Base-by-base conservation (phyloP, 1,140 invertebrate genomes). In the Drosophila orosa region DNA sequence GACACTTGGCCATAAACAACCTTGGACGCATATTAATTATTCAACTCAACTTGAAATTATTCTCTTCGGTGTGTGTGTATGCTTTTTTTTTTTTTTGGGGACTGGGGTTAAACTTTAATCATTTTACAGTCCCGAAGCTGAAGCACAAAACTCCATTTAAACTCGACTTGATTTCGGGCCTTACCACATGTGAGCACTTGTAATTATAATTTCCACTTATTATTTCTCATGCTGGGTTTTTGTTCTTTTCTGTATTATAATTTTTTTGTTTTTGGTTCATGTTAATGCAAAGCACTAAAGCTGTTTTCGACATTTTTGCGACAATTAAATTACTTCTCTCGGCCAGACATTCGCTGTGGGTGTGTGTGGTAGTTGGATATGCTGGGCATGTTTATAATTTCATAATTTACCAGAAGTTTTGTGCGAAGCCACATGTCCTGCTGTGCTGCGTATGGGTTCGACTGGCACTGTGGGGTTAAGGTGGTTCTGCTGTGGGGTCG, bases 281-380 rank as follows among this genome's bases (percentile, higher is more conserved):
- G 74, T 78, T 87, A 86, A 82, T 87, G 79, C 73, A 86, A 78
- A 83, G 72, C 75, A 72, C 59, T 61, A 83, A 87, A 86, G 83
- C 83, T 87, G 83, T 83, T 86, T 86, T 87, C 83, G 83, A 86
- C 82, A 86, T 86, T 83, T 86, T 83, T 86, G 82, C 82, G 82
- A 86, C 83, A 86, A 83, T 86, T 86, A 79, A 86, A 86, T 86
- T 86, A 86, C 83, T 87, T 86, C 87, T 86, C 83, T 87, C 75
- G 75, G 29, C 83, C 83, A 86, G 83, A 86, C 83, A 87, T 75
- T 78, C 24, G 35, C 65, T 65, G 66, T 27, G 74, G 73, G 57
- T 69, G 74, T 67, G 31, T 62, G 60, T 10, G 10, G 35, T 69
- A 69, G 67, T 71, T 71, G 67, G 33, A 31, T 58, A 71, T 71